A percentile compares a stretch with the other conserved stretches of the same genome.
Evolutionary conservation across 1,140 invertebrate species (phyloP).

Genomic region (Saccostrea echinata): DNA sequence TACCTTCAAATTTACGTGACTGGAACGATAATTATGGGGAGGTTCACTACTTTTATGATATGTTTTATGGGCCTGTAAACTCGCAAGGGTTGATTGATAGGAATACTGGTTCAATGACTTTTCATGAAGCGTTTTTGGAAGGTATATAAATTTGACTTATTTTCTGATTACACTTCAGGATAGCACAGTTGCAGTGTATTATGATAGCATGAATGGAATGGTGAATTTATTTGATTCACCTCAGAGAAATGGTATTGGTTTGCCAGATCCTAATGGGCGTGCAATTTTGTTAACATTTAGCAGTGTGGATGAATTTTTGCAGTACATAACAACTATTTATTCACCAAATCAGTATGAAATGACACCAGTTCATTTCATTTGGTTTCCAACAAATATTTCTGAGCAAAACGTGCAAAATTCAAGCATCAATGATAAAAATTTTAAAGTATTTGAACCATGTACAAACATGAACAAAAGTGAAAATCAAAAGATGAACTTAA

Average conservation of each 20-base stretch:
- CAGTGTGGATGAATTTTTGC: not conserved
- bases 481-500: too few relatives aligned
- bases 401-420: not conserved
- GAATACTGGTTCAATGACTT: not conserved
- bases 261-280: not conserved
- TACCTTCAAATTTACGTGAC: not conserved
- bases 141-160: not conserved
- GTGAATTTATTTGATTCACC: not conserved
- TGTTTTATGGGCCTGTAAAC: not conserved
- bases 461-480: too few relatives aligned
- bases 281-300: not conserved
- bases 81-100: not conserved
- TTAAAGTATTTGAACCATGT: too few relatives aligned
- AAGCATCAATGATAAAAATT: not conserved
- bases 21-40: not conserved
- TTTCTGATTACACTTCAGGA: not conserved
- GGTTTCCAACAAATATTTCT: not conserved
- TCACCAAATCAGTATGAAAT: not conserved
- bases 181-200: not conserved
- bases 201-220: not conserved
- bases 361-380: not conserved
- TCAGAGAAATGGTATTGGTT: conserved; percentile 1
- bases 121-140: not conserved
- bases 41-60: not conserved
- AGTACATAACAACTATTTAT: not conserved